Conservation (phyloP, 2,888 invertebrate genomes). For the Choristoneura rosaceana region DNA sequence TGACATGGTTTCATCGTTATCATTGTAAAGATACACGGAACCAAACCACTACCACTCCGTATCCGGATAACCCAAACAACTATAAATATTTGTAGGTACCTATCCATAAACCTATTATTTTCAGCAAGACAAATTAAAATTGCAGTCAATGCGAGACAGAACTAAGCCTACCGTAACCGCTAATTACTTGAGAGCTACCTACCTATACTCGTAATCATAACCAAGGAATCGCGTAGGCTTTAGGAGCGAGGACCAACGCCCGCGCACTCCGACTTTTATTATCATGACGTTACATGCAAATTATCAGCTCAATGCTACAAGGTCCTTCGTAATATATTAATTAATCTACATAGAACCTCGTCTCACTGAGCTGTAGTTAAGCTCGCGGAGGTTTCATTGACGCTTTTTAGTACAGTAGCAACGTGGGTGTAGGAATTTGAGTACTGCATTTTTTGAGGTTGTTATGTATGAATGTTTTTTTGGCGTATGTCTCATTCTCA, state of each 20-base stretch:
- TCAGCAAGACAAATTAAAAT: conserved; percentile 13
- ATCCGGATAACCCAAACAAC: background rate
- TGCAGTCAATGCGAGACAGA: conserved; percentile 23
- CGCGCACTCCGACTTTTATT: conserved; percentile 49
- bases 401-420: conserved; percentile 11
- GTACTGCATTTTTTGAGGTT: conserved; percentile 29
- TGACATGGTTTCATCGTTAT: too few species aligned
- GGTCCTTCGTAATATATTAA: conserved; percentile 55
- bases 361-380: conserved; percentile 5
- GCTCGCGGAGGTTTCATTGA: conserved; percentile 30
- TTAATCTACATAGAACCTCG: conserved; percentile 25
- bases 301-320: conserved; percentile 55
- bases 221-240: conserved; percentile 34
- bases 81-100: background rate
- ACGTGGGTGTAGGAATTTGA: conserved; percentile 38
- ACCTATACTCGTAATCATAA: conserved; percentile 33
- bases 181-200: conserved; percentile 31
- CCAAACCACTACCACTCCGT: background rate
- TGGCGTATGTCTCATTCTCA: conserved; percentile 26
- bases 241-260: conserved; percentile 55
- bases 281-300: conserved; percentile 66
- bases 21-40: background rate
- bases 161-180: conserved; percentile 13
- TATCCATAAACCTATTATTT: conserved; percentile 15
- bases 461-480: conserved; percentile 17